Conservation (phyloP, 2,888 invertebrate genomes). For the Andrena marginata region DNA sequence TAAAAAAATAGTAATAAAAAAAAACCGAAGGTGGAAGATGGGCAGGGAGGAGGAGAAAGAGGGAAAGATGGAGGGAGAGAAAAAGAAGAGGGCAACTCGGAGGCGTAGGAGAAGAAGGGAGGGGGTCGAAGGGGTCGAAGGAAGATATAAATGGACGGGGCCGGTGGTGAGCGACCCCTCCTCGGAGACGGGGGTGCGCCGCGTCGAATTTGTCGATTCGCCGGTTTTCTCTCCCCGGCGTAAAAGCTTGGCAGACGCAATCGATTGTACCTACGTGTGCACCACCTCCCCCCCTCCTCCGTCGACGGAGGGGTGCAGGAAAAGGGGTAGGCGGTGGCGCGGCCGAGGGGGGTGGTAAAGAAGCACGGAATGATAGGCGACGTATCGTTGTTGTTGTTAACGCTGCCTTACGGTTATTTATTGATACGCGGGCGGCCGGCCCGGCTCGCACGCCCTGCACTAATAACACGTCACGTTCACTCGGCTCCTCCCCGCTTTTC, state of each 20-base stretch:
- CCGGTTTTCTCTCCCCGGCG: constrained; percentile 61
- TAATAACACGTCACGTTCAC: constrained; percentile 27
- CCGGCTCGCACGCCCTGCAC: constrained; percentile 21
- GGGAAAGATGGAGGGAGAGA: neutral
- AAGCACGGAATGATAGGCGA: constrained; percentile 63
- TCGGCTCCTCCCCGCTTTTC: neutral
- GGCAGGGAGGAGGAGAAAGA: neutral
- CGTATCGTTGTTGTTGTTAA: constrained; percentile 69
- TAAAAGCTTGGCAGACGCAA: constrained; percentile 67
- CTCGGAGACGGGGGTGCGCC: constrained; percentile 66
- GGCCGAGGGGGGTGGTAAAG: constrained; percentile 50
- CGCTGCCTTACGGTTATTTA: constrained; percentile 68
- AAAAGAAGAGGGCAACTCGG: neutral
- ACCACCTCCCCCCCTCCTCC: constrained; percentile 40
- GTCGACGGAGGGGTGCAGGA: constrained; percentile 7
- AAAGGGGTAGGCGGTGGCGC: constrained; percentile 6
- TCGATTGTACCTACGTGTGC: constrained; percentile 63
- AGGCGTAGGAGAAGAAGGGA: constrained; percentile 18
- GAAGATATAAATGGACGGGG: constrained; percentile 68
- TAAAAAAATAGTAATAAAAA: constrained; percentile 50
- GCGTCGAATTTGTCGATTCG: constrained; percentile 73
- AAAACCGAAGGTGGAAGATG: neutral
- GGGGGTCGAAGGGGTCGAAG: constrained; percentile 35
- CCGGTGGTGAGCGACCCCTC: constrained; percentile 69
- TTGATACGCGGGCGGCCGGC: constrained; percentile 54